Percentiles rank a stretch among this genome's conserved stretches.
Evolutionary conservation across 2,113 vertebrate species (phyloP).

Genomic region (Paramormyrops kingsleyae): DNA sequence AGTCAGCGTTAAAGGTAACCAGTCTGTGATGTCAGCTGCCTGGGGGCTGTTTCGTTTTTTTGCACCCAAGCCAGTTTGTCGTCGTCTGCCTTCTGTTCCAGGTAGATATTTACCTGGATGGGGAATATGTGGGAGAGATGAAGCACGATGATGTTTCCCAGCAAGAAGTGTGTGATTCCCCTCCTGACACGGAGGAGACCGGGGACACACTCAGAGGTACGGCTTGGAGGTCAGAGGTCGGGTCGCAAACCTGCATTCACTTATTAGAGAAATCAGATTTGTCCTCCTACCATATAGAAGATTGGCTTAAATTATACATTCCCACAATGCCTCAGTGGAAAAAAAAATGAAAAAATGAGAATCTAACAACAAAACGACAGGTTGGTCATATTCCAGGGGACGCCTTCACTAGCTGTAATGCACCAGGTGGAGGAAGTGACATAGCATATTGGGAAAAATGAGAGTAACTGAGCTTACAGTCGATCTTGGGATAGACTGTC

Average conservation of each 20-base stretch:
- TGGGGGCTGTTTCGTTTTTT: not conserved
- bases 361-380: not conserved
- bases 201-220: conserved; percentile 53
- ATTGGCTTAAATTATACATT: not conserved
- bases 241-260: too few species aligned
- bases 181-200: conserved; percentile 26
- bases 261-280: not conserved
- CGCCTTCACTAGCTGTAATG: not conserved
- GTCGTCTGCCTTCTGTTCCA: conserved; percentile 30
- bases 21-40: not conserved
- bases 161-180: conserved; percentile 39
- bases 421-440: not conserved
- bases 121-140: conserved; percentile 60
- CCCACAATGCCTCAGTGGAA: not conserved
- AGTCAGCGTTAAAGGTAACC: conserved; percentile 55
- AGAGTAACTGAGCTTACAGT: not conserved
- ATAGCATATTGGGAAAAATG: not conserved
- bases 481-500: not conserved
- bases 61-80: not conserved
- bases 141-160: conserved; percentile 49
- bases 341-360: not conserved
- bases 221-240: not conserved
- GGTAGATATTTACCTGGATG: conserved; percentile 63
- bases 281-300: not conserved
- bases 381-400: not conserved